These are phyloP conservation scores for Cataglyphis livida DNA, from an alignment of 2,888 invertebrate genomes.

Conservation along the genomic window DNA sequence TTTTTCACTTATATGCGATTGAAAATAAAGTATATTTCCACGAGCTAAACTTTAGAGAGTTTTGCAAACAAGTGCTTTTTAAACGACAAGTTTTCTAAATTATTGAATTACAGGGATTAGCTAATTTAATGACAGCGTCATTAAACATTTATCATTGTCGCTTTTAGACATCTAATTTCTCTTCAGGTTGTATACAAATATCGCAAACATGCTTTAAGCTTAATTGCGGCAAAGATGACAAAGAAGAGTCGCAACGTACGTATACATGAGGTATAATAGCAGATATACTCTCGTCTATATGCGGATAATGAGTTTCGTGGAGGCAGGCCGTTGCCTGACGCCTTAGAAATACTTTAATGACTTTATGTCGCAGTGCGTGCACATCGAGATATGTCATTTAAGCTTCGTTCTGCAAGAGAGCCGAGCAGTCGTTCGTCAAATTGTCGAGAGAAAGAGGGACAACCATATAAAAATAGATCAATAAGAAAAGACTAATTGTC, in stretches of 20 bases:
- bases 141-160: conserved; percentile 50
- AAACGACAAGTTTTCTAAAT: neutral
- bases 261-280: conserved; percentile 38
- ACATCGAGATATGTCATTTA: conserved; percentile 70
- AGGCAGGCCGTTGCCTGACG: conserved; percentile 81
- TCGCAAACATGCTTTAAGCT: conserved; percentile 49
- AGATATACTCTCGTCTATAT: conserved; percentile 42
- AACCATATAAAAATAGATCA: neutral
- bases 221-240: conserved; percentile 58
- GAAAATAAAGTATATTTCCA: neutral
- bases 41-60: neutral
- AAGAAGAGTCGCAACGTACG: conserved; percentile 32
- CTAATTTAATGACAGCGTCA: neutral
- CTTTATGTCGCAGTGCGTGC: conserved; percentile 76
- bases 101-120: neutral
- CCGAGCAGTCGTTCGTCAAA: conserved; percentile 42
- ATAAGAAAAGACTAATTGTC: neutral
- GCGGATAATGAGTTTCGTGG: conserved; percentile 59
- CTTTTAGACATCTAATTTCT: conserved; percentile 45
- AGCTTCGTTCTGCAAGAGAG: conserved; percentile 60
- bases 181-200: conserved; percentile 18
- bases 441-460: conserved; percentile 39
- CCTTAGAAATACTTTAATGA: conserved; percentile 83
- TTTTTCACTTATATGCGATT: neutral
- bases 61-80: neutral